These are phyloP conservation scores for Marcusenius ussheri DNA, from an alignment of 2,113 vertebrate species.

Conservation along the genomic window DNA sequence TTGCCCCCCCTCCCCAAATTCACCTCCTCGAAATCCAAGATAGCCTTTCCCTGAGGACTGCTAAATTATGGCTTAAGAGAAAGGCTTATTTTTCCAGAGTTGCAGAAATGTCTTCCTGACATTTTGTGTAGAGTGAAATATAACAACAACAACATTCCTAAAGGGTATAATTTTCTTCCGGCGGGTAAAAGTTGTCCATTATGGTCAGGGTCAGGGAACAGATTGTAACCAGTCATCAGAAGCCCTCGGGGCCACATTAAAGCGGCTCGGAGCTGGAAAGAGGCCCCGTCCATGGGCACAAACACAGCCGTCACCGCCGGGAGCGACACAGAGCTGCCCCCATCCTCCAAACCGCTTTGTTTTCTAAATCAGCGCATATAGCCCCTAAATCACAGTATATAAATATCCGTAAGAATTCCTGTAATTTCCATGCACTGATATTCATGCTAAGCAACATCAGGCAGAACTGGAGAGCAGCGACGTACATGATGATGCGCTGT, in stretches of 20 bases:
- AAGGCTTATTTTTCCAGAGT: constrained; percentile 37
- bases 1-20: constrained; percentile 8
- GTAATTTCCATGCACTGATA: constrained; percentile 3
- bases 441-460: neutral
- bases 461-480: neutral
- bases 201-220: constrained; percentile 72
- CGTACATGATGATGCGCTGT: neutral
- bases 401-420: constrained; percentile 11
- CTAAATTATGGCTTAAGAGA: constrained; percentile 42
- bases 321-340: neutral
- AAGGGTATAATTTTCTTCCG: constrained; percentile 34
- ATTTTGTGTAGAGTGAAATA: constrained; percentile 58
- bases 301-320: constrained; percentile 48
- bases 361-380: constrained; percentile 20
- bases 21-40: constrained; percentile 44
- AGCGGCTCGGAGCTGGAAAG: constrained; percentile 60
- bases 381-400: constrained; percentile 15
- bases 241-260: constrained; percentile 24
- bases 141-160: constrained; percentile 63
- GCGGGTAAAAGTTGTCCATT: constrained; percentile 63
- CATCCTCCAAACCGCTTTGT: constrained; percentile 15
- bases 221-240: constrained; percentile 65
- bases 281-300: constrained; percentile 47
- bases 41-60: constrained; percentile 37
- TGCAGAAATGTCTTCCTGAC: constrained; percentile 44